Evolutionary conservation across 2,113 vertebrate species (phyloP), one percentile per base, ranked within the genome.

Genomic region (Channa argus): DNA sequence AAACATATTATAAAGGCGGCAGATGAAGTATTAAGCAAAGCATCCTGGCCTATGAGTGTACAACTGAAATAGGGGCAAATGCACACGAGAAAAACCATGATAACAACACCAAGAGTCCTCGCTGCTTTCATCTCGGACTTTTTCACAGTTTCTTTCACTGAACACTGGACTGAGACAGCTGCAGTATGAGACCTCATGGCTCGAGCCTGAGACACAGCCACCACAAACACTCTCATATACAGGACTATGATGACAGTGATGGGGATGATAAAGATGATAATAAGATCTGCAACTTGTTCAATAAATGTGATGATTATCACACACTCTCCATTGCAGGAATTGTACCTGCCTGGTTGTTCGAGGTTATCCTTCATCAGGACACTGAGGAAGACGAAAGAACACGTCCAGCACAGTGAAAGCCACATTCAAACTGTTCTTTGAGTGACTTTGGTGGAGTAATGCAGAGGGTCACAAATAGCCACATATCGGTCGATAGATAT

Each of bases 401-500:
- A 70, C 8, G 61, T 0, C 83, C 86, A 88, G 45, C 71, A 80
- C 10, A 82, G 3, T 46, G 45, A 63, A n/a, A 88, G 15, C 53
- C 24, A 55, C 5, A 55, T 3, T 36, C 52, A 2, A 33, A 11
- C 5, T 46, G 14, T 73, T 5, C 7, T 63, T 1, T 36, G 38
- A 10, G 79, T 86, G 49, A 89, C 46, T 76, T 37, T 79, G 8
- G 43, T 77, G 8, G 49, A 8, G 33, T 89, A 89, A 15, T 6
- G 49, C 37, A 89, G n/a, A 14, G 87, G 82, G 33, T 84, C 53
- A 64, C 87, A 86, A 12, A 89, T 77, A 6, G 87, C 84, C 1
- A 90, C 15, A 4, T 86, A 90, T 12, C 86, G 74, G 50, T 90
- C 88, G 44, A 55, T 36, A 12, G 88, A 86, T 62, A 90, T 80